phyloP scores from a whole-genome alignment of 2,888 invertebrate genomes.

The Phrixothrix hirtus region DNA sequence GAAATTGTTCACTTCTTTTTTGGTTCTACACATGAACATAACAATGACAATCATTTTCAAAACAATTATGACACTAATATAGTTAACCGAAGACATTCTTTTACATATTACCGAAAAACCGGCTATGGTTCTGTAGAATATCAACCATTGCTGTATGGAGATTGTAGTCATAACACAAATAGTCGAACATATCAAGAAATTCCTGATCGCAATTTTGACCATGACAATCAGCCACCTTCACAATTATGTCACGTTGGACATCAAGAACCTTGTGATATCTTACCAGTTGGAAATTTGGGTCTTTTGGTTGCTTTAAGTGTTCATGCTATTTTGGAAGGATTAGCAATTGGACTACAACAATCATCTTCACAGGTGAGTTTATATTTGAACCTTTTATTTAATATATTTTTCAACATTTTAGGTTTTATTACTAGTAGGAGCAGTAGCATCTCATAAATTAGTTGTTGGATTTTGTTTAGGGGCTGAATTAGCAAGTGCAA shows the following conservation, averaged over 20 bases:
- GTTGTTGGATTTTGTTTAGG: conserved; percentile 83
- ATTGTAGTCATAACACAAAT: conserved; percentile 22
- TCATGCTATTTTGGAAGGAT: conserved; percentile 78
- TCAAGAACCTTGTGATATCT: conserved; percentile 65
- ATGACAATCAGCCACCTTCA: conserved; percentile 41
- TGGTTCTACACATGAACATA: conserved; percentile 53
- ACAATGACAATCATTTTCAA: conserved; percentile 18
- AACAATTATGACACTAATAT: conserved; percentile 7
- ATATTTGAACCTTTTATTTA: too few relatives aligned
- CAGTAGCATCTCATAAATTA: conserved; percentile 78
- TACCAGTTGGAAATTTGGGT: conserved; percentile 66
- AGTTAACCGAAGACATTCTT: conserved; percentile 23
- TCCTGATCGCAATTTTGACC: not conserved
- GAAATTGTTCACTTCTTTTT: conserved; percentile 72
- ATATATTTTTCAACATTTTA: too few relatives aligned
- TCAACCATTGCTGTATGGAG: conserved; percentile 8
- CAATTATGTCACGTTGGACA: conserved; percentile 69
- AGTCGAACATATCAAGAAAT: conserved; percentile 39
- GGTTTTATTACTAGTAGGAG: conserved; percentile 69
- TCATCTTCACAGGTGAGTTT: conserved; percentile 62
- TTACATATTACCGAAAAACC: conserved; percentile 4
- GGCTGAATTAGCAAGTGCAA: conserved; percentile 63
- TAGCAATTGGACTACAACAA: conserved; percentile 79
- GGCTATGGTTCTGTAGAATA: conserved; percentile 22
- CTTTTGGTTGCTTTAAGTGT: conserved; percentile 74